Base-by-base conservation (phyloP, 2,888 invertebrate species). In the Syrista parreyssii region DNA sequence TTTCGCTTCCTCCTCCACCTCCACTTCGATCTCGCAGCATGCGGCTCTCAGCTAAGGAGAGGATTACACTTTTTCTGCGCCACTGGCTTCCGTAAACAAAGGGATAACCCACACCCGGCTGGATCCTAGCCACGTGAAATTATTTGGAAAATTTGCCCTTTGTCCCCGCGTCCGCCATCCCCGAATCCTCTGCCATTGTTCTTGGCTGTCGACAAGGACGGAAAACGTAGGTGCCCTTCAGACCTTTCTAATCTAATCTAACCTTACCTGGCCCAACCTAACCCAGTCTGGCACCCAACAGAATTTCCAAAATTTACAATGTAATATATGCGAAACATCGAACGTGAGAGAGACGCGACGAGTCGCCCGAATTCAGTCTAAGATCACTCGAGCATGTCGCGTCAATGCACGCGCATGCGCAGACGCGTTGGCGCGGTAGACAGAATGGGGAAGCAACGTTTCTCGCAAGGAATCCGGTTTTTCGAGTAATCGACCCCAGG, bases 391-490 rank as follows among this genome's bases (percentile, higher is more conserved):
- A 15, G 15, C 15, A 4, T 40, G 15, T 15, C 55, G 55, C 55
- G 69, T 36, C 76, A 73, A 77, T 79, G 69, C 82, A 79, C 78
- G 78, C 78, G 81, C 80, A 80, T 73, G 68, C 74, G 76, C 34
- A 76, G 68, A 80, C 81, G 78, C 82, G 84, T 83, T 79, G 81
- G 84, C 87, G 86, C 85, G 85, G 55, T 87, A 87, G 87, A 87
- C 86, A 87, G 83, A 81, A 81, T 84, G 87, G 88, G 89, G 87
- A 91, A 89, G 88, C 89, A 86, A 79, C 88, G 86, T 90, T 89
- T 90, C 87, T 89, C 88, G 86, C 86, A 83, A 86, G 87, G 88
- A 90, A 90, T 90, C 90, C 90, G 90, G 90, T 90, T 90, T 89
- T 89, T 89, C 90, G 89, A 90, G 90, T 89, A 89, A 90, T 90